Evolutionary conservation across 2,797 vertebrate genomes (phyloP).

Genomic region (Artibeus lituratus): DNA sequence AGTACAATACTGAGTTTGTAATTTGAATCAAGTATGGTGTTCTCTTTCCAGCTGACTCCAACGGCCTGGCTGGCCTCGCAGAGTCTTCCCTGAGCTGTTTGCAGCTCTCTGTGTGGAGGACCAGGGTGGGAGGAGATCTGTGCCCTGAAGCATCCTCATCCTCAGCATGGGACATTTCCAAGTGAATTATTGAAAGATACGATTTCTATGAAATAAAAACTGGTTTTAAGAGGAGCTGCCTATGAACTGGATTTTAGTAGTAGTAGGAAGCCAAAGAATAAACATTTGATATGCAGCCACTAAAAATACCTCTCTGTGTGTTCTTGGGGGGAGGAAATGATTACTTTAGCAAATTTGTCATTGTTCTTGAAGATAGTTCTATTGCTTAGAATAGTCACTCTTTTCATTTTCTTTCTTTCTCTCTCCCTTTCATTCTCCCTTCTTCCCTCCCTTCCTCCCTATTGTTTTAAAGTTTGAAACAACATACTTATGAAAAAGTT

Average conservation of each 20-base stretch:
- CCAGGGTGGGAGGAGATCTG: not conserved
- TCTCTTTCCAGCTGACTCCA: not conserved
- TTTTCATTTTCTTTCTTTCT: not conserved
- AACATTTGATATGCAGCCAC: slow-evolving; percentile 20
- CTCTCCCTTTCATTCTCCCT: not conserved
- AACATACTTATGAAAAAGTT: not conserved
- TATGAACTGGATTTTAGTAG: slow-evolving; percentile 9
- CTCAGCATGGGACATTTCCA: not conserved
- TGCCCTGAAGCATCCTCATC: not conserved
- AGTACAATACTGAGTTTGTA: slow-evolving; percentile 76
- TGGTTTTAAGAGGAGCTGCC: slow-evolving; percentile 33
- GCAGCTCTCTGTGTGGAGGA: not conserved
- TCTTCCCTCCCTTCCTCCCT: not conserved
- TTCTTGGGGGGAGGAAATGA: not conserved
- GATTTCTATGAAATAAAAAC: slow-evolving; percentile 71
- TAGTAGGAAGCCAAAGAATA: slow-evolving; percentile 18
- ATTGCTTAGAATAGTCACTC: not conserved
- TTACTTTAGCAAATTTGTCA: not conserved
- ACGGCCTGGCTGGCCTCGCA: not conserved
- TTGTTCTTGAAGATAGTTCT: not conserved
- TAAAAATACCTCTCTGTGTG: not conserved
- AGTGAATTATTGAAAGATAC: slow-evolving; percentile 28
- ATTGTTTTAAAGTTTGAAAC: not conserved
- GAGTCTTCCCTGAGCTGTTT: not conserved
- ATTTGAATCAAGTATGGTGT: slow-evolving; percentile 64